Conservation (phyloP, 2,888 invertebrate species). For the Xestobium rufovillosum region DNA sequence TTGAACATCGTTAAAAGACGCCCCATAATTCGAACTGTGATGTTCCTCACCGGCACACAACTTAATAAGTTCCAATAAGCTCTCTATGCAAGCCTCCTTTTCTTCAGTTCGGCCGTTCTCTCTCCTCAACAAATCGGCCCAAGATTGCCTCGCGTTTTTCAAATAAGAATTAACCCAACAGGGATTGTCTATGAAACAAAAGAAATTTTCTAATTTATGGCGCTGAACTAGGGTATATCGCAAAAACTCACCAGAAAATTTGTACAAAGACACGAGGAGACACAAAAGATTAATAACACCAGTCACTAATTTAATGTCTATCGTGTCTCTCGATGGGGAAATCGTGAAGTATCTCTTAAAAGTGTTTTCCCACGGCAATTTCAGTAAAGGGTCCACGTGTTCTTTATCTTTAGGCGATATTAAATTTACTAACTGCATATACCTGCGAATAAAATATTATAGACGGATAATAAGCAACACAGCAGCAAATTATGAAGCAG, state of each 20-base stretch:
- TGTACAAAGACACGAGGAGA: constrained; percentile 32
- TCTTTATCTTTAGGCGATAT: constrained; percentile 32
- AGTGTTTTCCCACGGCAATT: constrained; percentile 55
- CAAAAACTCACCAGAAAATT: constrained; percentile 24
- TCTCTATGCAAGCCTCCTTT: constrained; percentile 33
- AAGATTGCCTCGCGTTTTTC: constrained; percentile 31
- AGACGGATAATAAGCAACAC: too few species aligned
- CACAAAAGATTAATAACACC: constrained; percentile 39
- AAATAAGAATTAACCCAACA: constrained; percentile 36
- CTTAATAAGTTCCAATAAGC: constrained; percentile 37
- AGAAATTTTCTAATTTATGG: background rate
- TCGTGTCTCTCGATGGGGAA: constrained; percentile 61
- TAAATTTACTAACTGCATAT: constrained; percentile 40
- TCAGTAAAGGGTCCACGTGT: constrained; percentile 36
- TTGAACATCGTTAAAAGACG: constrained; percentile 10
- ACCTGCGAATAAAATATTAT: constrained; percentile 41
- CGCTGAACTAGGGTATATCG: background rate
- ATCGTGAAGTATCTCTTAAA: constrained; percentile 55
- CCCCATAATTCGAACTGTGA: constrained; percentile 30
- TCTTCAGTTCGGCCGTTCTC: constrained; percentile 29
- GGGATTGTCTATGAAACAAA: constrained; percentile 25
- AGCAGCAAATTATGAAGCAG: too few species aligned
- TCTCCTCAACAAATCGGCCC: constrained; percentile 32
- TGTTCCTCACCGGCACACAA: constrained; percentile 36
- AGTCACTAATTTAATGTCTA: constrained; percentile 50